Conservation (phyloP, 1,140 invertebrate genomes). For the Scylla paramamosain region DNA sequence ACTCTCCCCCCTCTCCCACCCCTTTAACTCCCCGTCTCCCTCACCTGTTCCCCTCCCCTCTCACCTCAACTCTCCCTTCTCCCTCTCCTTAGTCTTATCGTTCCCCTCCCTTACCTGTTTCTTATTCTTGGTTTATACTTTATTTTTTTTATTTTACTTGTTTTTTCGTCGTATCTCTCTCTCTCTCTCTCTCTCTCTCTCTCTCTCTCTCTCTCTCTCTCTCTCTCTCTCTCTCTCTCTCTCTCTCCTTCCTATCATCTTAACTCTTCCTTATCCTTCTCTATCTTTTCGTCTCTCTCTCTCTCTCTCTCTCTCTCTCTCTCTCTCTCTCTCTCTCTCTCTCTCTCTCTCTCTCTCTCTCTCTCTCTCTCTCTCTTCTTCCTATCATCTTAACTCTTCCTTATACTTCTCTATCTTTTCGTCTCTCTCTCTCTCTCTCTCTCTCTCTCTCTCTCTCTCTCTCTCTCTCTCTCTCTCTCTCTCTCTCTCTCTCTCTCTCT, state of each 20-base stretch:
- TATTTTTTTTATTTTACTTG: no score
- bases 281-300: background rate
- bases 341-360: constrained; percentile 52
- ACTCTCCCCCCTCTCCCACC: no score
- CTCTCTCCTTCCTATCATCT: background rate
- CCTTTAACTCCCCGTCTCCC: no score
- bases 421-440: background rate
- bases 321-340: constrained; percentile 47
- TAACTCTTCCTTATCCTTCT: background rate
- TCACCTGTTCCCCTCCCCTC: background rate
- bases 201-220: background rate
- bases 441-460: background rate
- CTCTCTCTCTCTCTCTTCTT: constrained; percentile 38
- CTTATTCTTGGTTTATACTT: no score
- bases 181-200: constrained; percentile 2
- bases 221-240: background rate
- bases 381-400: background rate
- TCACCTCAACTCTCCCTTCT: no score
- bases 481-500: background rate
- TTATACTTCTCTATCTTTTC: background rate
- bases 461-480: background rate
- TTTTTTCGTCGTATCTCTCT: background rate
- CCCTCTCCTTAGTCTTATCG: background rate
- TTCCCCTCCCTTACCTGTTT: background rate
- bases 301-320: constrained; percentile 14